phyloP scores from a whole-genome alignment of 1,140 invertebrate genomes.

The Hylaeus anthracinus region DNA sequence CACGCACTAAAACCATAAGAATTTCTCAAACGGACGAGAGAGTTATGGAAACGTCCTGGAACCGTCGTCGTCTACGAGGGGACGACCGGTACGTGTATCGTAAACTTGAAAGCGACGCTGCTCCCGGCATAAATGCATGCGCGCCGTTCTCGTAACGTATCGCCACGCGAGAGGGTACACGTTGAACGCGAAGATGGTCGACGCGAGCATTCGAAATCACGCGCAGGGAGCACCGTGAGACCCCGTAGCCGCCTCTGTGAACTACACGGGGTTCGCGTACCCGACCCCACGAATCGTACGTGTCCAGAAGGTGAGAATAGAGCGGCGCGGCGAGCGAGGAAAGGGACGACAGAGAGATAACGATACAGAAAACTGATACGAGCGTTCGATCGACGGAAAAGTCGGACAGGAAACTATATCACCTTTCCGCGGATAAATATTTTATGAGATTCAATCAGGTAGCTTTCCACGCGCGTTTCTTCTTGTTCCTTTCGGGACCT shows the following conservation, averaged over 20 bases:
- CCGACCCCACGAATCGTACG: conserved; percentile 30
- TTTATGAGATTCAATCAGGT: conserved; percentile 48
- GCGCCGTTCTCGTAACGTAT: not conserved
- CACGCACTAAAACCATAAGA: not conserved
- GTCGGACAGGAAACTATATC: conserved; percentile 38
- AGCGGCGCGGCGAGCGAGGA: not conserved
- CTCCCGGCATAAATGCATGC: conserved; percentile 1
- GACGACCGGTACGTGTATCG: not conserved
- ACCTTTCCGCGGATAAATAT: conserved; percentile 46
- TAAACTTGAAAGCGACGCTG: conserved; percentile 4
- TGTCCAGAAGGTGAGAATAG: conserved; percentile 2
- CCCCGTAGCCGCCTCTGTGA: not conserved
- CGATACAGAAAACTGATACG: conserved; percentile 26
- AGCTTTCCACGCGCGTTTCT: conserved; percentile 1
- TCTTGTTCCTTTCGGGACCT: not conserved
- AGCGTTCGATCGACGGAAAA: conserved; percentile 36
- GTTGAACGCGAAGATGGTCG: not conserved
- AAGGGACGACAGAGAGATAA: not conserved
- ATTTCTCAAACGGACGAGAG: not conserved
- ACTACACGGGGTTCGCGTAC: conserved; percentile 15
- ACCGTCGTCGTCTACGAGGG: not conserved
- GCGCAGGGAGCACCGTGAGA: not conserved
- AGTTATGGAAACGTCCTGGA: not conserved
- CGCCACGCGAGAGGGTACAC: not conserved
- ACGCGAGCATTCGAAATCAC: conserved; percentile 36